Evolutionary conservation across 2,888 invertebrate genomes (phyloP), one percentile per base, ranked within the genome.

Genomic region (Acheta domesticus): DNA sequence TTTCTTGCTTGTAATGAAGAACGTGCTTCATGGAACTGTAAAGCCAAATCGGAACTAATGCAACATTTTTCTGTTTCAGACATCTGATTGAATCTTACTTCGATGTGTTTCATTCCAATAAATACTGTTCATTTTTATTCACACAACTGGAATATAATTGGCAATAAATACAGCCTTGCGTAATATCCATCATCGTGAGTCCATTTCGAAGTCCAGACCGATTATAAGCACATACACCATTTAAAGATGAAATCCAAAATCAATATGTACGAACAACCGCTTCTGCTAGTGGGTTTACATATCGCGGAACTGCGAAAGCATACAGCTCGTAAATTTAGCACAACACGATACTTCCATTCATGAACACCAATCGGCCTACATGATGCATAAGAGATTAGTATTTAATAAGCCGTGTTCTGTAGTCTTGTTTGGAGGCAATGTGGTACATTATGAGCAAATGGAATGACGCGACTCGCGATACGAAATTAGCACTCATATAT

Each of bases 291-390:
- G 62, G 16, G 62, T 19, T 62, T 62, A 5, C 62, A 62, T 62
- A 62, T 62, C 14, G n/a, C 16, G n/a, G n/a, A n/a, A 62, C 62
- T n/a, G 14, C 16, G 16, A 62, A 19, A 19, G n/a, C 62, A 62
- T 8, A n/a, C 16, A 62, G 14, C 11, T 62, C 62, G n/a, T 62
- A 62, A 62, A 62, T 62, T 8, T 62, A 14, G n/a, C n/a, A 12
- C 62, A 19, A 62, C 62, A 62, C n/a, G 62, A 14, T 62, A 62
- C 62, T 62, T 62, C 62, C 62, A 62, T 62, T 62, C 62, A 62
- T 62, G 14, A 19, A 14, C 62, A 62, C 8, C 16, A 62, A 8
- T 62, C 62, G n/a, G 16, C 16, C 16, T 3, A 62, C n/a, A 62
- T 62, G 16, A 12, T n/a, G 62, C 62, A 62, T n/a, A 19, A n/a